phyloP scores from a whole-genome alignment of 2,797 vertebrate species.

The Chaunax sp. region DNA sequence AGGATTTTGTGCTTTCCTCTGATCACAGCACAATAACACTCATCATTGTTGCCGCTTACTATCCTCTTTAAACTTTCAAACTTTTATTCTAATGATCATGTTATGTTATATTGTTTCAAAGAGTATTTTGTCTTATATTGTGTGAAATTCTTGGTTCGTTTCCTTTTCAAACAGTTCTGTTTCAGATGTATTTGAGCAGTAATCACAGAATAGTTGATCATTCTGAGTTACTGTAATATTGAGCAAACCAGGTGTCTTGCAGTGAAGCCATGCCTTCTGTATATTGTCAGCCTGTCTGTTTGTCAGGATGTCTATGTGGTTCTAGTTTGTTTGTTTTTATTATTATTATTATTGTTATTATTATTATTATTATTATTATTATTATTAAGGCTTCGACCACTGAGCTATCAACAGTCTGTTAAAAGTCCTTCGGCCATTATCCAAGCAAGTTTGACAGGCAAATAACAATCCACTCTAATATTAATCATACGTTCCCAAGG shows the following conservation, averaged over 20 bases:
- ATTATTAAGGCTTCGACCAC: conserved; percentile 60
- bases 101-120: conserved; percentile 12
- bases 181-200: conserved; percentile 6
- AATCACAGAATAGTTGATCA: not conserved
- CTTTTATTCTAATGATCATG: conserved; percentile 29
- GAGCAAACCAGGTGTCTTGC: conserved; percentile 17
- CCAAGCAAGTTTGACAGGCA: conserved; percentile 59
- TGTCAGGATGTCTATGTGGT: conserved; percentile 53
- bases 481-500: conserved; percentile 16
- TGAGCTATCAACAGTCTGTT: conserved; percentile 57
- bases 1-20: conserved; percentile 37
- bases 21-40: conserved; percentile 29
- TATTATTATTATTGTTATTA: conserved; percentile 42
- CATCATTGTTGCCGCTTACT: conserved; percentile 27
- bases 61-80: conserved; percentile 27
- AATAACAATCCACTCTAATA: conserved; percentile 36
- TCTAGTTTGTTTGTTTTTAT: too few species aligned
- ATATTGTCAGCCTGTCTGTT: conserved; percentile 38
- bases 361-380: conserved; percentile 38
- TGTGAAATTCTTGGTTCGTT: conserved; percentile 11
- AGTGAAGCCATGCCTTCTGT: conserved; percentile 31
- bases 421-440: conserved; percentile 72
- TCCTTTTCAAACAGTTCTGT: conserved; percentile 1
- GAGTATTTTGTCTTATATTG: not conserved
- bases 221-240: conserved; percentile 19